Conservation (phyloP, 1,140 invertebrate species). For the Cataglyphis hispanica region DNA sequence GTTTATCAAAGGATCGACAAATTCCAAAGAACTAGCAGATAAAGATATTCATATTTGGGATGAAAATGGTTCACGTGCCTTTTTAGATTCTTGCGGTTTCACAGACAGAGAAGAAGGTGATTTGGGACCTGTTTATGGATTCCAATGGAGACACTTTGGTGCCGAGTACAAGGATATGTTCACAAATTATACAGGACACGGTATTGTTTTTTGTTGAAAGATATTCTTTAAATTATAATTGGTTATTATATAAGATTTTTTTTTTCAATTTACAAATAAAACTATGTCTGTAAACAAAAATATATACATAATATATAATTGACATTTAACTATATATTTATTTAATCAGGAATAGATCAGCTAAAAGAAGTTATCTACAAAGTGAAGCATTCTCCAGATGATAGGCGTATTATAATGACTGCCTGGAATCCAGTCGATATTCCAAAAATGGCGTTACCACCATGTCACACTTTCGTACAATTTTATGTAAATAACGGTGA, state of each 20-base stretch:
- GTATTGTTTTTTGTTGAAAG: slow-evolving; percentile 86
- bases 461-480: slow-evolving; percentile 98
- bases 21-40: slow-evolving; percentile 94
- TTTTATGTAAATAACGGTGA: slow-evolving; percentile 96
- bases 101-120: slow-evolving; percentile 96
- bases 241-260: neutral
- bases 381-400: slow-evolving; percentile 94
- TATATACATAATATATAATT: neutral
- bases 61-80: slow-evolving; percentile 96
- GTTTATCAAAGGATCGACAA: slow-evolving; percentile 98
- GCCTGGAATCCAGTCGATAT: slow-evolving; percentile 98
- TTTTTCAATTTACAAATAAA: neutral
- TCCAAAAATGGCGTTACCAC: slow-evolving; percentile 97
- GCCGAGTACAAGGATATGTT: slow-evolving; percentile 95
- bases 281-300: neutral
- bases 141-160: slow-evolving; percentile 99
- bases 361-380: slow-evolving; percentile 94
- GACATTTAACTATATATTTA: slow-evolving; percentile 66
- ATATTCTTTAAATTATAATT: slow-evolving; percentile 78
- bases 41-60: slow-evolving; percentile 99
- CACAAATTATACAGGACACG: slow-evolving; percentile 94
- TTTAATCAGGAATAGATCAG: slow-evolving; percentile 92
- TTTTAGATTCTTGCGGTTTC: slow-evolving; percentile 96
- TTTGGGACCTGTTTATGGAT: slow-evolving; percentile 99
- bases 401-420: slow-evolving; percentile 96